Evolutionary conservation across 2,888 invertebrate species (phyloP).

Genomic region (Parnassius orleans): DNA sequence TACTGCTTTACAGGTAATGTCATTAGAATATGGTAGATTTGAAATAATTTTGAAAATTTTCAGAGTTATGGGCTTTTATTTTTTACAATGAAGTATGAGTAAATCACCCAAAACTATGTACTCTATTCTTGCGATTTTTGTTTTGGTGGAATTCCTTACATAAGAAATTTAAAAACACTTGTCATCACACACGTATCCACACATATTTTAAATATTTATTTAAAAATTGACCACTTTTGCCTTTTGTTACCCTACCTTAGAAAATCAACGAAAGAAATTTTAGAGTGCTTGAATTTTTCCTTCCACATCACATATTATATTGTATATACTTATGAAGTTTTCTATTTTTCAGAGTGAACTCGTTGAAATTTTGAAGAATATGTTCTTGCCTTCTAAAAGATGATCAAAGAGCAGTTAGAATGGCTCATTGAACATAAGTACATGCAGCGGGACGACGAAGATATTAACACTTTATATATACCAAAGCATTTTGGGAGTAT

Average conservation of each 20-base stretch:
- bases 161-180: too few relatives aligned
- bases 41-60: conserved; percentile 36
- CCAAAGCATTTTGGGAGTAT: conserved; percentile 67
- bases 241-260: too few relatives aligned
- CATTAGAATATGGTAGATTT: conserved; percentile 11
- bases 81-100: too few relatives aligned
- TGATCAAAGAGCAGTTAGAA: conserved; percentile 99
- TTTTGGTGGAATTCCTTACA: too few relatives aligned
- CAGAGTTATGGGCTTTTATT: conserved; percentile 72
- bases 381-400: conserved; percentile 99
- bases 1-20: conserved; percentile 90
- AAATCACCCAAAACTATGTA: too few relatives aligned
- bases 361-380: conserved; percentile 98
- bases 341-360: conserved; percentile 88
- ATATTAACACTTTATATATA: conserved; percentile 99
- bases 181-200: too few relatives aligned
- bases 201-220: too few relatives aligned
- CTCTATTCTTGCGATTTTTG: too few relatives aligned
- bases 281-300: too few relatives aligned
- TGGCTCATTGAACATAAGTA: conserved; percentile 99
- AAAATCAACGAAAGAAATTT: too few relatives aligned
- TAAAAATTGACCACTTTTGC: too few relatives aligned
- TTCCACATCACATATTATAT: too few relatives aligned
- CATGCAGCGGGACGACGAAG: conserved; percentile 97
- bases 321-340: conserved; percentile 1